These are phyloP conservation scores for Cichlasoma orientale DNA, from an alignment of 2,797 vertebrate species.

Conservation along the genomic window DNA sequence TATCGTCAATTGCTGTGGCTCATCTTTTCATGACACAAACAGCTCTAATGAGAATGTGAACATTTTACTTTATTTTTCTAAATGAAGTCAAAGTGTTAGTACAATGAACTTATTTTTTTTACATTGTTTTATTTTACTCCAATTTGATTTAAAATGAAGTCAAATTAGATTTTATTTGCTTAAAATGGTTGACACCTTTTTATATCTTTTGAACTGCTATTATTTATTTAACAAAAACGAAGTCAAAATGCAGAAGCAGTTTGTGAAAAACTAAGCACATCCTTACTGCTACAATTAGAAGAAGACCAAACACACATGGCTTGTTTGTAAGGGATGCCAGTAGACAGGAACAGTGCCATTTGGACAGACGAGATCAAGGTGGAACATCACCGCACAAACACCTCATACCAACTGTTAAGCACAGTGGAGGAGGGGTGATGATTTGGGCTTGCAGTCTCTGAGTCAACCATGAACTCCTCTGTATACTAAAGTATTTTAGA, in stretches of 20 bases:
- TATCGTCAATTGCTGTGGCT: conserved; percentile 2
- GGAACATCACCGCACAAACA: not conserved
- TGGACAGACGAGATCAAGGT: not conserved
- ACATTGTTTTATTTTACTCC: not conserved
- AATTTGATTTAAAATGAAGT: not conserved
- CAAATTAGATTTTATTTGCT: not conserved
- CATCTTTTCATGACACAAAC: not conserved
- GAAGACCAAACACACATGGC: no score
- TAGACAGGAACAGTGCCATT: not conserved
- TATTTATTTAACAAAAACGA: not conserved
- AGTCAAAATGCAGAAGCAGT: not conserved
- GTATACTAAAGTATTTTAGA: not conserved
- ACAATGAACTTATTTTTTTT: not conserved
- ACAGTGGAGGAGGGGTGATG: not conserved
- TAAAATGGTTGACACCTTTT: not conserved
- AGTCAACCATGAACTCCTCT: not conserved
- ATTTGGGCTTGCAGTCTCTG: not conserved
- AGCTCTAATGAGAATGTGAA: not conserved
- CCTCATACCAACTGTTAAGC: not conserved
- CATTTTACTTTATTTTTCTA: not conserved
- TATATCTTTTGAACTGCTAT: accelerated
- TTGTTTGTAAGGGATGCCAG: not conserved
- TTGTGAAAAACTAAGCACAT: not conserved
- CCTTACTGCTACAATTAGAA: not conserved
- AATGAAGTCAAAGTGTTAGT: not conserved